A percentile compares a stretch with the other conserved stretches of the same genome.
phyloP scores from a whole-genome alignment of 2,888 invertebrate species.

The Trissolcus brochymenae region DNA sequence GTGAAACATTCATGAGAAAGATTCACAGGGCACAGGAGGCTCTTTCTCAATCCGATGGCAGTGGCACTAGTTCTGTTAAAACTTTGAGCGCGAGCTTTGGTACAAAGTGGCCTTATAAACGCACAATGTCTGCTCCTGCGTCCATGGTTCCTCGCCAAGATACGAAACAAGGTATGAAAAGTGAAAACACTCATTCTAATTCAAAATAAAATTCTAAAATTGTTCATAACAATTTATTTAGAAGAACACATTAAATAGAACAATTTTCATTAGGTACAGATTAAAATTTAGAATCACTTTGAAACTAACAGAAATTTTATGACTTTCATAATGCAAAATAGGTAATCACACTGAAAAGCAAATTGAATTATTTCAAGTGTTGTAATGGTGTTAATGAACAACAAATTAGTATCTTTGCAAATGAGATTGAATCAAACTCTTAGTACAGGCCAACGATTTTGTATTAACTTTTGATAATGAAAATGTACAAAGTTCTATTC shows the following conservation, averaged over 20 bases:
- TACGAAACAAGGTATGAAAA: slow-evolving; percentile 80
- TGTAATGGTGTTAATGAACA: too few relatives aligned
- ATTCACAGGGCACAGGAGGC: slow-evolving; percentile 93
- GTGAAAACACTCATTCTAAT: not conserved
- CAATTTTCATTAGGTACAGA: not conserved
- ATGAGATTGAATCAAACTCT: too few relatives aligned
- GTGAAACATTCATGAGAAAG: slow-evolving; percentile 90
- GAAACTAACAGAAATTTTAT: too few relatives aligned
- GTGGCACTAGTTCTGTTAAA: slow-evolving; percentile 80
- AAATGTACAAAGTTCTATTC: not conserved
- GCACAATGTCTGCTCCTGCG: slow-evolving; percentile 95
- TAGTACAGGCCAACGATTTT: not conserved
- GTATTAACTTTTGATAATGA: too few relatives aligned
- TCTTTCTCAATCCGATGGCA: slow-evolving; percentile 84
- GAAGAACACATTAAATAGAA: not conserved
- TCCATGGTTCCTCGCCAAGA: slow-evolving; percentile 87
- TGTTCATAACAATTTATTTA: not conserved
- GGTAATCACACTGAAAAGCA: too few relatives aligned
- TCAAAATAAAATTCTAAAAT: not conserved
- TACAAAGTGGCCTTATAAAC: slow-evolving; percentile 95
- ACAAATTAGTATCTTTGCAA: too few relatives aligned
- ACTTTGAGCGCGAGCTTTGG: slow-evolving; percentile 92
- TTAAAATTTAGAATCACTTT: too few relatives aligned
- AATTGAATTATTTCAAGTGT: too few relatives aligned
- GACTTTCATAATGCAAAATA: too few relatives aligned